Conservation (phyloP, 2,888 invertebrate species). For the Resseliella maxima region DNA sequence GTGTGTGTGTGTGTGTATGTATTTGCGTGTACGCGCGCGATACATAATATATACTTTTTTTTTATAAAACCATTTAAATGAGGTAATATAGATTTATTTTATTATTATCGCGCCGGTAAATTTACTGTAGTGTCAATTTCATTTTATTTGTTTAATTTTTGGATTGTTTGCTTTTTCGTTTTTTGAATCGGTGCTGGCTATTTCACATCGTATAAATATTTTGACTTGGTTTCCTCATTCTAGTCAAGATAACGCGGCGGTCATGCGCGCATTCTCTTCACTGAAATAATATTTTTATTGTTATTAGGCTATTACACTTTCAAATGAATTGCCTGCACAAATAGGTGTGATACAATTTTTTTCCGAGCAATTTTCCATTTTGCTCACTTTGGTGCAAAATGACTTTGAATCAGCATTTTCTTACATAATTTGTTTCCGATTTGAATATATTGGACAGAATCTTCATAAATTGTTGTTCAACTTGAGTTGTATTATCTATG, state of each 20-base stretch:
- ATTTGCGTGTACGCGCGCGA: background rate
- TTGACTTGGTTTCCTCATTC: slow-evolving; percentile 50
- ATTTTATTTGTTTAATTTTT: background rate
- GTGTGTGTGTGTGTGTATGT: background rate
- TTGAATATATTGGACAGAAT: background rate
- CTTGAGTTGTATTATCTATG: background rate
- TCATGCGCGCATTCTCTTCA: background rate
- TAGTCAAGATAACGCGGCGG: background rate
- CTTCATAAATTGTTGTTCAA: too few species aligned
- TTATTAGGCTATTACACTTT: slow-evolving; percentile 42
- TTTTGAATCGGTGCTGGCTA: slow-evolving; percentile 1
- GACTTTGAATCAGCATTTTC: background rate
- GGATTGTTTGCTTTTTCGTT: background rate
- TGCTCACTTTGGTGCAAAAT: background rate
- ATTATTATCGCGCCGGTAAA: slow-evolving; percentile 55
- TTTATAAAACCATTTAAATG: slow-evolving; percentile 55
- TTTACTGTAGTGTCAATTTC: slow-evolving; percentile 42
- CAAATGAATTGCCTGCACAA: slow-evolving; percentile 18
- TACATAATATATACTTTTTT: background rate
- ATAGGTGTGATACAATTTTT: slow-evolving; percentile 46
- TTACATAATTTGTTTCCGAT: background rate
- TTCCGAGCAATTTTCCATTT: slow-evolving; percentile 19
- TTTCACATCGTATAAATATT: slow-evolving; percentile 51
- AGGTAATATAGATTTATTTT: slow-evolving; percentile 56
- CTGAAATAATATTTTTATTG: slow-evolving; percentile 43